phyloP scores from a whole-genome alignment of 2,797 vertebrate genomes.

The Myotis planiceps region DNA sequence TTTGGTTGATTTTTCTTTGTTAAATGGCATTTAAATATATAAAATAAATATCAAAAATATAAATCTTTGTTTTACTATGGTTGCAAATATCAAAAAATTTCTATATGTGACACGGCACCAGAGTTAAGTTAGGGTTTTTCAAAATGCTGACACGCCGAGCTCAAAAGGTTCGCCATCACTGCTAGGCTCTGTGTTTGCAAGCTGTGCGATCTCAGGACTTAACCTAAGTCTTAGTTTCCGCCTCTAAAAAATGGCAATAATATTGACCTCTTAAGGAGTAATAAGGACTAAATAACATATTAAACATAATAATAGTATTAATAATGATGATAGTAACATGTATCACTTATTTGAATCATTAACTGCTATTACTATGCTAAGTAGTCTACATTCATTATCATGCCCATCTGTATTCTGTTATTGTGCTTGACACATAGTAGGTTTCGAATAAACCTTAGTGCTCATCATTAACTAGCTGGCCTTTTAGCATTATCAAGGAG shows the following conservation, averaged over 20 bases:
- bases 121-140: too few species aligned
- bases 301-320: background rate
- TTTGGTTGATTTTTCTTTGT: too few species aligned
- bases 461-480: background rate
- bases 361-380: background rate
- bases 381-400: background rate
- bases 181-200: background rate
- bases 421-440: background rate
- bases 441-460: background rate
- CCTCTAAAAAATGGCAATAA: background rate
- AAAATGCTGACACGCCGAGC: too few species aligned
- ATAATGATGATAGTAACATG: background rate
- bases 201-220: background rate
- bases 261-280: background rate
- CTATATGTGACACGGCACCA: too few species aligned
- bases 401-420: background rate
- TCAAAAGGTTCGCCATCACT: too few species aligned
- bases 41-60: too few species aligned
- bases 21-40: too few species aligned
- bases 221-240: background rate
- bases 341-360: background rate
- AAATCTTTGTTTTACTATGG: too few species aligned
- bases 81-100: too few species aligned
- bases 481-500: background rate
- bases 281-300: background rate